phyloP scores from a whole-genome alignment of 2,797 vertebrate species.

The Halcyon smyrnensis region DNA sequence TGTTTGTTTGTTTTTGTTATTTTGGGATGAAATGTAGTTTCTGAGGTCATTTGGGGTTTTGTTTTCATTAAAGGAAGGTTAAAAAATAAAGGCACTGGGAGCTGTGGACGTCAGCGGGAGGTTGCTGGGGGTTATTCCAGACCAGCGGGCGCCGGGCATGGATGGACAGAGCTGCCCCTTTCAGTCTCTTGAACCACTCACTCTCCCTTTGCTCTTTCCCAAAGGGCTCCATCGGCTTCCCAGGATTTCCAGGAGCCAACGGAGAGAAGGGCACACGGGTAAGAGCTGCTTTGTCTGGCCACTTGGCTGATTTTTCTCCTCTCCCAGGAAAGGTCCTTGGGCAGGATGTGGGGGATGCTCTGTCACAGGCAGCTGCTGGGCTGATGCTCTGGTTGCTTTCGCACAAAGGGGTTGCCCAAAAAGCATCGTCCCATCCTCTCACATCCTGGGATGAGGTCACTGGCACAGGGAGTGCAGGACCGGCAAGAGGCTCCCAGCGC shows the following conservation, averaged over 20 bases:
- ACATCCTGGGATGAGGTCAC: neutral
- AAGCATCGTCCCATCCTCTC: neutral
- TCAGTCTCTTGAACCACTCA: accelerated
- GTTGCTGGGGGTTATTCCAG: neutral
- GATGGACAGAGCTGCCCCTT: neutral
- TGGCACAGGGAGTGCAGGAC: neutral
- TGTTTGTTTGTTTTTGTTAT: neutral
- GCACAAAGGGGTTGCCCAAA: accelerated
- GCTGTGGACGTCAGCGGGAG: neutral
- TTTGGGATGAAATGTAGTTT: neutral
- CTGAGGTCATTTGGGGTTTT: neutral
- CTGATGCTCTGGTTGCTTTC: neutral
- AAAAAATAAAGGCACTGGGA: neutral
- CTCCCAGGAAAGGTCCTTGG: neutral
- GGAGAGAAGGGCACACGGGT: slow-evolving; percentile 98
- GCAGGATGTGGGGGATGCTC: accelerated
- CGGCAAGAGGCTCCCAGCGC: neutral
- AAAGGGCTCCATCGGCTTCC: slow-evolving; percentile 94
- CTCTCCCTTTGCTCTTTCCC: neutral
- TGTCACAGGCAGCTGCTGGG: accelerated
- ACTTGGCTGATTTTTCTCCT: accelerated
- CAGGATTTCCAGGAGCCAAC: slow-evolving; percentile 96
- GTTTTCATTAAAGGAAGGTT: neutral
- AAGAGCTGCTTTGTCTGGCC: slow-evolving; percentile 33
- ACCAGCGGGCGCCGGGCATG: neutral